These are phyloP conservation scores for Sorex araneus DNA, from an alignment of 2,113 vertebrate species.

Conservation along the genomic window DNA sequence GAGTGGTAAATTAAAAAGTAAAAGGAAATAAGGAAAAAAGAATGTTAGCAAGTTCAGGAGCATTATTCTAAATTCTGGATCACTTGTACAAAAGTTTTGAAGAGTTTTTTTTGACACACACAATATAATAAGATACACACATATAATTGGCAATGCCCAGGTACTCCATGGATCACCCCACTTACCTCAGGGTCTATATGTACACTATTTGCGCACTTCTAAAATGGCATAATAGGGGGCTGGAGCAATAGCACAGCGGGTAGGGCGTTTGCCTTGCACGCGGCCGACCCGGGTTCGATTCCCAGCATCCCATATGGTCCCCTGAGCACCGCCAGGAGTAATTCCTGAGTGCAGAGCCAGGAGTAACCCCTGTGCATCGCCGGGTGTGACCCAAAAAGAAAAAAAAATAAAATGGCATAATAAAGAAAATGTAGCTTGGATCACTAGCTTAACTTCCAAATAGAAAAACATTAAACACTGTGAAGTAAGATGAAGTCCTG, in stretches of 20 bases:
- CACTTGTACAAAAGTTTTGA: conserved; percentile 36
- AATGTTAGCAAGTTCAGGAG: conserved; percentile 53
- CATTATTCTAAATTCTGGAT: conserved; percentile 59
- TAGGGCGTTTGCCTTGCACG: too few species aligned
- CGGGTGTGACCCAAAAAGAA: too few species aligned
- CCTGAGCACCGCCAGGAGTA: too few species aligned
- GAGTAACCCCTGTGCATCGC: too few species aligned
- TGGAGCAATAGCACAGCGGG: too few species aligned
- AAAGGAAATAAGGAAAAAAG: conserved; percentile 78
- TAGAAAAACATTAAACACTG: not conserved
- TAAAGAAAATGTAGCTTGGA: not conserved
- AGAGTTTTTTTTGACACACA: not conserved
- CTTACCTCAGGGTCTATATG: accelerated
- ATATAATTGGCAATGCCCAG: not conserved
- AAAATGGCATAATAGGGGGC: not conserved
- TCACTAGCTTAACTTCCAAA: not conserved
- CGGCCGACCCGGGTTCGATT: too few species aligned
- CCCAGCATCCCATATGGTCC: too few species aligned
- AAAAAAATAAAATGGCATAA: not conserved
- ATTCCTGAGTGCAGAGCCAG: too few species aligned
- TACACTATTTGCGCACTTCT: not conserved
- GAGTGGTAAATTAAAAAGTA: conserved; percentile 86
- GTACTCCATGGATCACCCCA: not conserved
- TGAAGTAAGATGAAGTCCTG: not conserved
- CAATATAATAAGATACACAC: conserved; percentile 19